Evolutionary conservation across 2,888 invertebrate genomes (phyloP).

Genomic region (Pristionchus maxplancki): DNA sequence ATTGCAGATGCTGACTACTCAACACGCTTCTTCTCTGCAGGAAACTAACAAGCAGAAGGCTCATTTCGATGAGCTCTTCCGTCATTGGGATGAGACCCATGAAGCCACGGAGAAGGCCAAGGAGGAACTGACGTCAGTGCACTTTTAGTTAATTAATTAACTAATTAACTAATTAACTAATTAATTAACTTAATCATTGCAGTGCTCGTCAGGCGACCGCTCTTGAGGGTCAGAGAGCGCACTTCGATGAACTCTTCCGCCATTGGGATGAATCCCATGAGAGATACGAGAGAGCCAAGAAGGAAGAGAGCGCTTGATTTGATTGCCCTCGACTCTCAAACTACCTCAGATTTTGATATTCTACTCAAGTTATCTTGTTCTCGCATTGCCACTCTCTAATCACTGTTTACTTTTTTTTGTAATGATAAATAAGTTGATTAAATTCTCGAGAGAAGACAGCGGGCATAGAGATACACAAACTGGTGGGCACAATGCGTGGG

Average conservation of each 20-base stretch:
- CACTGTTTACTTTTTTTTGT: too few relatives aligned
- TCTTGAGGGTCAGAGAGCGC: not conserved
- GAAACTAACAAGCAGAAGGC: not conserved
- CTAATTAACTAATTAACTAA: not conserved
- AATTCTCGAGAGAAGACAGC: too few relatives aligned
- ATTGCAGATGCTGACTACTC: too few relatives aligned
- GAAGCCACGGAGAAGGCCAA: not conserved
- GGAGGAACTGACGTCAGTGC: not conserved
- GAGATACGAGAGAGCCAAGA: not conserved
- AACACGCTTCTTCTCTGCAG: not conserved
- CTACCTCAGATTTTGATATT: not conserved
- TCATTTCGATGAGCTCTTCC: not conserved
- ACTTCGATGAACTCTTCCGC: not conserved
- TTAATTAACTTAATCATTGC: not conserved
- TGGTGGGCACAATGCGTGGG: too few relatives aligned
- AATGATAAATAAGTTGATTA: too few relatives aligned
- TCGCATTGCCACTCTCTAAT: too few relatives aligned
- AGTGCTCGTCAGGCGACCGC: not conserved
- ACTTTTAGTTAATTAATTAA: not conserved
- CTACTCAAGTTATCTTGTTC: too few relatives aligned
- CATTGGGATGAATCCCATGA: not conserved
- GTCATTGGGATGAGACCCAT: not conserved
- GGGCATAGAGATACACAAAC: too few relatives aligned
- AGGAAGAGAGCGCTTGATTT: not conserved
- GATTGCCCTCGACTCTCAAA: not conserved